These are phyloP conservation scores for Kryptolebias marmoratus DNA, from an alignment of 2,113 vertebrate species.

Conservation along the genomic window DNA sequence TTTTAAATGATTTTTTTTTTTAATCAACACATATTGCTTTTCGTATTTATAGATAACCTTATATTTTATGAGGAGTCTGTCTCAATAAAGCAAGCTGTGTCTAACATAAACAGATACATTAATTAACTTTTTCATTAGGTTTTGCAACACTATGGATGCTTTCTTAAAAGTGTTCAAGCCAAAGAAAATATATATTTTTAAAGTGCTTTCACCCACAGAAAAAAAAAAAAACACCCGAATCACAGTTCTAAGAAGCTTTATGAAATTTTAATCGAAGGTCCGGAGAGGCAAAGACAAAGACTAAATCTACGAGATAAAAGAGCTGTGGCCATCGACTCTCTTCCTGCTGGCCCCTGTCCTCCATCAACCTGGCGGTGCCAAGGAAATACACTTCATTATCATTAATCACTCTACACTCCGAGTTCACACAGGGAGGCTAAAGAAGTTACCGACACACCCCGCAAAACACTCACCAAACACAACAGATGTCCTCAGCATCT, in stretches of 20 bases:
- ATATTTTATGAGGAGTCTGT: neutral
- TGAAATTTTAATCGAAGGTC: constrained; percentile 37
- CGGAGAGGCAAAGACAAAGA: constrained; percentile 31
- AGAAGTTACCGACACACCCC: constrained; percentile 17
- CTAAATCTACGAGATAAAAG: constrained; percentile 44
- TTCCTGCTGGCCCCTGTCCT: constrained; percentile 46
- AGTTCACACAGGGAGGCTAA: constrained; percentile 14
- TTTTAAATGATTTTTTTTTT: too few species aligned
- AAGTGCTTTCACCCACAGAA: neutral
- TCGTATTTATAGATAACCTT: too few species aligned
- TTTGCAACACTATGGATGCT: constrained; percentile 4
- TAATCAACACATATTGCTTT: too few species aligned
- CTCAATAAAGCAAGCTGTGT: constrained; percentile 5
- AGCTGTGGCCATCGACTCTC: constrained; percentile 46
- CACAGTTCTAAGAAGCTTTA: constrained; percentile 37
- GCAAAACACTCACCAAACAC: constrained; percentile 15
- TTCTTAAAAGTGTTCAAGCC: neutral
- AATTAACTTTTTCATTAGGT: constrained; percentile 6
- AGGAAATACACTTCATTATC: constrained; percentile 66
- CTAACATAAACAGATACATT: constrained; percentile 26
- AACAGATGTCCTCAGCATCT: constrained; percentile 45
- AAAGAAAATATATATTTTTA: constrained; percentile 11
- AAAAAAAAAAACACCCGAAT: constrained; percentile 23
- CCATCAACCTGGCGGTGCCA: constrained; percentile 59
- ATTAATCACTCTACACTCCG: constrained; percentile 46